These are phyloP conservation scores for Syritta pipiens DNA, from an alignment of 2,888 invertebrate species.

Conservation along the genomic window DNA sequence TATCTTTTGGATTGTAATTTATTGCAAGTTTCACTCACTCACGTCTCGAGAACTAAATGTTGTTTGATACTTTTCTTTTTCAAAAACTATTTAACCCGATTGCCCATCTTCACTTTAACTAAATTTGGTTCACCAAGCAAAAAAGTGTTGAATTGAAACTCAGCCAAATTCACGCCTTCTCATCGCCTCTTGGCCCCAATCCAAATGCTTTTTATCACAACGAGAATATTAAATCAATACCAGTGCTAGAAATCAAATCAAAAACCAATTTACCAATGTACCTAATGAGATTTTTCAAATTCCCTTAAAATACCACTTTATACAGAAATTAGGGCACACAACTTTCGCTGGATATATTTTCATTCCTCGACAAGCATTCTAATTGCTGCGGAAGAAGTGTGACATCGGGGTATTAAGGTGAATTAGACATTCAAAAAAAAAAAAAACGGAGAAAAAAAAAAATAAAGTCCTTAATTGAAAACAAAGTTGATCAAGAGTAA, in stretches of 20 bases:
- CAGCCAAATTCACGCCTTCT: no score
- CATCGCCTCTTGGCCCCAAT: no score
- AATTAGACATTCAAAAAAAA: conserved; percentile 57
- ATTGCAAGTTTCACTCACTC: conserved; percentile 8
- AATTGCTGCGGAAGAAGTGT: conserved; percentile 25
- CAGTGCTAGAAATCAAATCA: conserved; percentile 17
- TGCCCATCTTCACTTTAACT: no score
- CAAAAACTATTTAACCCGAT: no score
- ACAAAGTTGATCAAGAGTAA: conserved; percentile 57
- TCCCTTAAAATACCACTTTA: conserved; percentile 31
- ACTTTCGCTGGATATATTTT: conserved; percentile 29
- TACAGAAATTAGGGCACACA: conserved; percentile 40
- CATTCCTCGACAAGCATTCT: conserved; percentile 10
- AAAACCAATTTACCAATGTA: conserved; percentile 43
- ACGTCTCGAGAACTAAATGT: background rate
- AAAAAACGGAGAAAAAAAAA: conserved; percentile 7
- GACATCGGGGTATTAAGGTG: conserved; percentile 33
- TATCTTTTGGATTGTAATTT: conserved; percentile 16
- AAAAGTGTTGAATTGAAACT: no score
- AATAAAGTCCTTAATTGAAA: conserved; percentile 46
- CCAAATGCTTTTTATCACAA: no score
- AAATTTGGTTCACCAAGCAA: no score
- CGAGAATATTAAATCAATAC: background rate
- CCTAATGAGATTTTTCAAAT: conserved; percentile 40
- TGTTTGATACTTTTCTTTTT: no score